Evolutionary conservation across 2,113 vertebrate genomes (phyloP).

Genomic region (Aplodontia rufa): DNA sequence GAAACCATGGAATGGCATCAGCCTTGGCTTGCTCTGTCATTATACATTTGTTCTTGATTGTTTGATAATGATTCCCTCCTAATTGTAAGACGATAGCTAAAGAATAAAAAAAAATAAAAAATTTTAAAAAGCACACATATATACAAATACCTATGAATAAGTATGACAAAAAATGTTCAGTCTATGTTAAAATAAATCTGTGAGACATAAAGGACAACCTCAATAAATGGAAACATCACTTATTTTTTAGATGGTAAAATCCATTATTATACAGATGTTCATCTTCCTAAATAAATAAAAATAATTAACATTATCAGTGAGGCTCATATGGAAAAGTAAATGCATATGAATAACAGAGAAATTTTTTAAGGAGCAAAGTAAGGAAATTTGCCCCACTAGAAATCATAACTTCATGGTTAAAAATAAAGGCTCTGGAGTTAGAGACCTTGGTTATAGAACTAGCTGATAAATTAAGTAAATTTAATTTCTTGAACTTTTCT

Average conservation of each 20-base stretch:
- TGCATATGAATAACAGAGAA: not conserved
- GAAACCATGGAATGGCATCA: too few relatives aligned
- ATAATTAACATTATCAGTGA: not conserved
- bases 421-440: not conserved
- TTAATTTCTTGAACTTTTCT: not conserved
- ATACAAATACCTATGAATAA: too few relatives aligned
- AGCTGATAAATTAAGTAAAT: not conserved
- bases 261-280: not conserved
- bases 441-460: not conserved
- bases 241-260: constrained; percentile 8
- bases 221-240: not conserved
- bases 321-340: not conserved
- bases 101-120: too few relatives aligned
- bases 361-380: not conserved
- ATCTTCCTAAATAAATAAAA: not conserved
- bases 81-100: too few relatives aligned
- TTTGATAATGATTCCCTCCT: too few relatives aligned
- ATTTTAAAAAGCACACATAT: too few relatives aligned
- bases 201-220: not conserved
- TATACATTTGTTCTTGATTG: too few relatives aligned
- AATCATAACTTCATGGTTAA: not conserved
- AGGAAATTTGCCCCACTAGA: not conserved
- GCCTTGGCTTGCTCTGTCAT: too few relatives aligned
- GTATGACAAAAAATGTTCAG: not conserved
- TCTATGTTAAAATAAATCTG: constrained; percentile 14